Conservation (phyloP, 23 tunicate species). For the Trididemnum nubilum region DNA sequence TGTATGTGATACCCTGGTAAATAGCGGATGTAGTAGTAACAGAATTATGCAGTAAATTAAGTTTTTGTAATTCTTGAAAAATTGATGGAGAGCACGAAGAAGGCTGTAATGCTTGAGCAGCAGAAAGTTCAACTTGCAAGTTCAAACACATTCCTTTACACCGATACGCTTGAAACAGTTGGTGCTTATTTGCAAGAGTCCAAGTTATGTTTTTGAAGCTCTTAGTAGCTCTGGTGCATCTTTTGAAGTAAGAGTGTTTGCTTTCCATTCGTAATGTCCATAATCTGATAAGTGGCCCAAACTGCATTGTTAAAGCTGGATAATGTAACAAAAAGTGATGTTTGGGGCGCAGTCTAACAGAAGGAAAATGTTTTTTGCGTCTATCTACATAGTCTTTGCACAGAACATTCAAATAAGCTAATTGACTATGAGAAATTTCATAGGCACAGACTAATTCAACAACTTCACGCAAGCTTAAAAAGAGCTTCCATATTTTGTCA, state of each 20-base stretch:
- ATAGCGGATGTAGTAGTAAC: background rate
- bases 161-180: conserved; percentile 34
- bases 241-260: conserved; percentile 56
- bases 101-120: background rate
- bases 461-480: conserved; percentile 17
- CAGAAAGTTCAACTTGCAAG: background rate
- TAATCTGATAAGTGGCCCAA: conserved; percentile 50
- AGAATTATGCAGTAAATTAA: background rate
- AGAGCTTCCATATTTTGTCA: conserved; percentile 18
- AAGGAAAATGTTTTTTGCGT: conserved; percentile 6
- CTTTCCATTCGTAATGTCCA: conserved; percentile 65
- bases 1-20: background rate
- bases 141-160: background rate
- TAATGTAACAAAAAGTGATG: conserved; percentile 60
- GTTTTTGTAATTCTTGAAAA: background rate
- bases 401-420: background rate
- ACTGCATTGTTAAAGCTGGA: conserved; percentile 31
- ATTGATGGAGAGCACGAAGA: background rate
- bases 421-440: background rate
- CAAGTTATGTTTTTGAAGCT: conserved; percentile 43
- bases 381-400: background rate
- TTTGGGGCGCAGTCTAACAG: conserved; percentile 49
- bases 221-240: background rate
- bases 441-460: conserved; percentile 27
- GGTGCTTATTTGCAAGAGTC: conserved; percentile 48